Evolutionary conservation across 2,888 invertebrate species (phyloP), one percentile per base, ranked within the genome.

Genomic region (Trissolcus japonicus): DNA sequence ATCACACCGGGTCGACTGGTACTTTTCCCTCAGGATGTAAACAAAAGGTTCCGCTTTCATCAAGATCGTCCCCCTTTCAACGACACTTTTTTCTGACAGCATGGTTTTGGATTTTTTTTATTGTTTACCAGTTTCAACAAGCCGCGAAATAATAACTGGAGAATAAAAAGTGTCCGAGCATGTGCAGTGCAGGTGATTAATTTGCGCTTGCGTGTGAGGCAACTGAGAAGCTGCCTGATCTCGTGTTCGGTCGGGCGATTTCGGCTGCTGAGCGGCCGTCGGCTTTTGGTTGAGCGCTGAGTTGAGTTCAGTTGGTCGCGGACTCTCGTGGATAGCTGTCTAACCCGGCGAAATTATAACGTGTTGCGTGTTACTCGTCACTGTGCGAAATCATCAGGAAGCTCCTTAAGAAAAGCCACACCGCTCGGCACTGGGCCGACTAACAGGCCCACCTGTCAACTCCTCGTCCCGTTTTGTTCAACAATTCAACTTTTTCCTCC

Each of bases 21-120:
- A 73, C 50, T 73, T 66, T n/a, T 50, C 21, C 2, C 2, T n/a
- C 14, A 73, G 43, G 40, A 61, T 25, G n/a, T 67, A 66, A 67
- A 62, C 61, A 57, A 67, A 74, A 17, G 74, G 74, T 57, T 62
- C 46, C 13, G 74, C 67, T 11, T 57, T 6, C 62, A 74, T 74
- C 16, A 74, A 19, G 11, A 74, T 9, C 6, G 29, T 48, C 1
- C 74, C 74, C 55, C 53, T 65, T 51, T 59, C 40, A 4, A 73
- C 35, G 35, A 6, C 4, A 61, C 48, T n/a, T 6, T 48, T 55
- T 48, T 61, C 61, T 3, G n/a, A 13, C 35, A 68, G 53, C 67
- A 67, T 67, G 16, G 50, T 65, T 51, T 46, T 19, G 19, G 1
- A 2, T 13, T 14, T 4, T 6, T 14, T 46, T 14, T 3, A 25